A percentile compares a stretch with the other conserved stretches of the same genome.
phyloP scores from a whole-genome alignment of 2,888 invertebrate genomes.

The Apeira syringaria region DNA sequence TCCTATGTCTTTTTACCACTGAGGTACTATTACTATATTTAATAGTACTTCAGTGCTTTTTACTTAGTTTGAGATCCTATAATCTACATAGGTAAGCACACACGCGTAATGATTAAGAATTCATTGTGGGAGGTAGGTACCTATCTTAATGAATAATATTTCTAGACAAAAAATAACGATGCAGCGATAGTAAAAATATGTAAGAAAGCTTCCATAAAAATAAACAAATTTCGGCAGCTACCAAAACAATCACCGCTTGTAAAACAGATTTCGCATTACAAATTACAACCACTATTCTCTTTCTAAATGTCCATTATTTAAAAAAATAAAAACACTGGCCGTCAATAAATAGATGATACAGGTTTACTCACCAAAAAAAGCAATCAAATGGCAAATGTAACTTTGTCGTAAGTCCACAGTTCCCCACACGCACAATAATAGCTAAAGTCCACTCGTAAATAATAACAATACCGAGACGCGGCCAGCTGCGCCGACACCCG shows the following conservation, averaged over 20 bases:
- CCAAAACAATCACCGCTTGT: not conserved
- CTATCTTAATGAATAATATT: too few species aligned
- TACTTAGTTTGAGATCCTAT: too few species aligned
- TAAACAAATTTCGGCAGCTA: not conserved
- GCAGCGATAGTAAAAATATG: too few species aligned
- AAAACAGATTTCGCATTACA: not conserved
- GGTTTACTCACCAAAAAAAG: constrained; percentile 3
- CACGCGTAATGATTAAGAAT: too few species aligned
- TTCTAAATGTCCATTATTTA: not conserved
- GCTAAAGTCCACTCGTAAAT: constrained; percentile 1
- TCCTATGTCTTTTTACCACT: too few species aligned
- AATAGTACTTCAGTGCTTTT: too few species aligned
- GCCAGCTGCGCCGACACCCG: constrained; percentile 6
- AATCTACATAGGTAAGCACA: too few species aligned
- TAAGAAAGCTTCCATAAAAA: not conserved
- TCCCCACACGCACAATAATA: constrained; percentile 6
- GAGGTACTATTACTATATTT: too few species aligned
- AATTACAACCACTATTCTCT: not conserved
- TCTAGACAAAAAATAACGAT: too few species aligned
- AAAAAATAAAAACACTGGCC: too few species aligned
- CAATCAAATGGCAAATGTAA: not conserved
- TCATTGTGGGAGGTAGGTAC: too few species aligned
- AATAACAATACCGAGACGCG: not conserved
- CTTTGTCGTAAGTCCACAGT: constrained; percentile 3
- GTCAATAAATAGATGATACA: not conserved